Conservation (phyloP, 2,113 vertebrate genomes). For the Gila orcuttii region DNA sequence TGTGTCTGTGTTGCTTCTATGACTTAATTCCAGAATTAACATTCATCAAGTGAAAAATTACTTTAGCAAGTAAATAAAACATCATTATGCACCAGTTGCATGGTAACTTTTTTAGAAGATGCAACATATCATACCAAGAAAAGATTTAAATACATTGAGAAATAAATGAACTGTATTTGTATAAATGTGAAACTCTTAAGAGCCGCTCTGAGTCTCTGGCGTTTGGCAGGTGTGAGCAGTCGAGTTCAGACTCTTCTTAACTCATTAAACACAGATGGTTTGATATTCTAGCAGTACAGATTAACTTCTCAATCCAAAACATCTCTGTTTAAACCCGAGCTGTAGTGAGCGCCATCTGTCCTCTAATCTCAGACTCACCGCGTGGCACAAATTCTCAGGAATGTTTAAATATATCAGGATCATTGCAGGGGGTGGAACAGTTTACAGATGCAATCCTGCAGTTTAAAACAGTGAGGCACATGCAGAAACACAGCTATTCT, state of each 20-base stretch:
- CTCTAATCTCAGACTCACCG: constrained; percentile 1
- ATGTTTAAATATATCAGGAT: constrained; percentile 12
- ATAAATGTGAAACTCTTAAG: background rate
- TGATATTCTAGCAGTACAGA: constrained; percentile 37
- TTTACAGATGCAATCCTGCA: constrained; percentile 67
- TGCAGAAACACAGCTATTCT: constrained; percentile 64
- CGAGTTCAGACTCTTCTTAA: background rate
- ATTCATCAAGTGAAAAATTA: background rate
- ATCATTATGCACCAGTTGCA: background rate
- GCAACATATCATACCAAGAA: background rate
- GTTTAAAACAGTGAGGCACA: constrained; percentile 64
- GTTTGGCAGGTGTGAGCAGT: background rate
- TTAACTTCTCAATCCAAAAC: constrained; percentile 21
- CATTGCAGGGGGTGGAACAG: constrained; percentile 63
- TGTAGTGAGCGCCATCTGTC: background rate
- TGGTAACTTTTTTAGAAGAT: background rate
- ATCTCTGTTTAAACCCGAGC: background rate
- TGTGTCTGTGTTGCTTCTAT: background rate
- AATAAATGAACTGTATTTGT: background rate
- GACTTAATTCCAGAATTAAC: background rate
- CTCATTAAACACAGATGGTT: constrained; percentile 32
- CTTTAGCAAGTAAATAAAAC: background rate
- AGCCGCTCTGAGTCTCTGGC: background rate
- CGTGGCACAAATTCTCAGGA: background rate
- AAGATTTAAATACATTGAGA: background rate